Evolutionary conservation across 2,113 vertebrate species (phyloP).

Genomic region (Toxotes chatareus): DNA sequence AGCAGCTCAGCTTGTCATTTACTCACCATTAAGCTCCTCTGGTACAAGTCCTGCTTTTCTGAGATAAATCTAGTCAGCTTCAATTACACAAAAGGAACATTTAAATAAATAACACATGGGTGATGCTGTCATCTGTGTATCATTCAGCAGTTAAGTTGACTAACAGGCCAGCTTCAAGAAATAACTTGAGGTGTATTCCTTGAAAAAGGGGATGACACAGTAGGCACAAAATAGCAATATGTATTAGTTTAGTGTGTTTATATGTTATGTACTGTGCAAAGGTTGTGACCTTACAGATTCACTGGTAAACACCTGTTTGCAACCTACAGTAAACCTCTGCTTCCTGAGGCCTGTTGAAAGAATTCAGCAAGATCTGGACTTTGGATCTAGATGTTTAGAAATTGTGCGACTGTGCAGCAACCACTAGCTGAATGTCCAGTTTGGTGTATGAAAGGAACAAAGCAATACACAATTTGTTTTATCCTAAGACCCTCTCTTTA

Average conservation of each 20-base stretch:
- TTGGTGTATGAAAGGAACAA: neutral
- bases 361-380: neutral
- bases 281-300: neutral
- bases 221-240: neutral
- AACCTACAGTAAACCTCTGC: neutral
- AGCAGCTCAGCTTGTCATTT: constrained; percentile 33
- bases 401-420: neutral
- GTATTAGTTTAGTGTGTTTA: neutral
- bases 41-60: constrained; percentile 27
- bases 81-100: neutral
- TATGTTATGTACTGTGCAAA: neutral
- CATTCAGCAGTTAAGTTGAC: constrained; percentile 21
- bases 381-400: neutral
- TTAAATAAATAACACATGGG: neutral
- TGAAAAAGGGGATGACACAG: neutral
- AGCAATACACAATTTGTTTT: neutral
- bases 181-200: neutral
- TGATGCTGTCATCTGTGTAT: constrained; percentile 2
- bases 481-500: constrained; percentile 79
- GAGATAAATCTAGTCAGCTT: constrained; percentile 24
- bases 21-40: constrained; percentile 8
- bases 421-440: neutral
- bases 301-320: neutral
- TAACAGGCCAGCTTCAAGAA: neutral
- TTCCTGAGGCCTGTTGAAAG: neutral